phyloP scores from a whole-genome alignment of 2,888 invertebrate species.

The Myopa testacea region DNA sequence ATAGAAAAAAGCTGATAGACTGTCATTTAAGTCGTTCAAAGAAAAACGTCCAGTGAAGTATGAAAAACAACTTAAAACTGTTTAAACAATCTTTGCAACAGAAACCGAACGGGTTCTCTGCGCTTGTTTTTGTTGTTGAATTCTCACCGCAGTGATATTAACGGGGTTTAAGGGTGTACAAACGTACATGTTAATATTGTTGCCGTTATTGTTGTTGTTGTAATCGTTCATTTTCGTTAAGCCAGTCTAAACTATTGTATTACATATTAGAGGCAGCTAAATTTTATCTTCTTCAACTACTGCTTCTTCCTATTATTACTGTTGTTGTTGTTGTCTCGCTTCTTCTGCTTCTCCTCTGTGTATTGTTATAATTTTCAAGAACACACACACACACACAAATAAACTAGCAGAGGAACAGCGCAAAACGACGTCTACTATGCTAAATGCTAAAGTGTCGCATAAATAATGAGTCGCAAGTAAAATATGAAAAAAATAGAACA shows the following conservation, averaged over 20 bases:
- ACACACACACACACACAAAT: background rate
- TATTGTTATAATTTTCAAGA: background rate
- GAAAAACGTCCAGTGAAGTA: background rate
- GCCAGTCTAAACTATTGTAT: background rate
- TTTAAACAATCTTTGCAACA: background rate
- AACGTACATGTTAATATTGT: background rate
- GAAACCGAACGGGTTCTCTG: too few relatives aligned
- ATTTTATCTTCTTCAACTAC: background rate
- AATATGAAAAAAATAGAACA: background rate
- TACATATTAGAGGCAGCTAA: too few relatives aligned
- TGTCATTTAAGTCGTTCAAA: too few relatives aligned
- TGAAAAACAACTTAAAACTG: background rate
- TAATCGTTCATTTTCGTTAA: too few relatives aligned
- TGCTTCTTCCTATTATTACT: background rate
- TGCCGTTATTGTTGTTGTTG: constrained; percentile 1
- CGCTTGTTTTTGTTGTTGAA: background rate
- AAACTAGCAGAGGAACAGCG: background rate
- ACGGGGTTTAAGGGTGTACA: background rate
- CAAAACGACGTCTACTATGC: background rate
- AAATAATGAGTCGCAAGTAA: background rate
- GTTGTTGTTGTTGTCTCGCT: background rate
- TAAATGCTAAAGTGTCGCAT: background rate
- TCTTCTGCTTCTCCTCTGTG: background rate
- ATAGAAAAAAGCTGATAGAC: too few relatives aligned
- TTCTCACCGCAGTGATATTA: background rate